Conservation (phyloP, 2,113 vertebrate genomes). For the Columbina picui region DNA sequence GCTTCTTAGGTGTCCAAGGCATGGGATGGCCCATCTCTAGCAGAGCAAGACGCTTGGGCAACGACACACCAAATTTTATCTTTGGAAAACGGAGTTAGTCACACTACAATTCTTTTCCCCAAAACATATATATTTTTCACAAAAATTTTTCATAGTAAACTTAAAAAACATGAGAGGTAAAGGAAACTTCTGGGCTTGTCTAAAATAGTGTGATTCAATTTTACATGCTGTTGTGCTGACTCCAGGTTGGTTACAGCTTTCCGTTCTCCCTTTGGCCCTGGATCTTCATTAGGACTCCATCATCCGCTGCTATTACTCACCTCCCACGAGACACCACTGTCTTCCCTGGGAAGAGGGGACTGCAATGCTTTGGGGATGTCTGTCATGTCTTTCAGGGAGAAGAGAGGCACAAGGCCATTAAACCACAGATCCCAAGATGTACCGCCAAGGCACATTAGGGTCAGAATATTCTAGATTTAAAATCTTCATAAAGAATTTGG, state of each 20-base stretch:
- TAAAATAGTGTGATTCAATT: neutral
- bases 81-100: neutral
- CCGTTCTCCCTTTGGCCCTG: neutral
- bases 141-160: neutral
- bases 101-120: neutral
- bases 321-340: neutral
- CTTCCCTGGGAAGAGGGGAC: neutral
- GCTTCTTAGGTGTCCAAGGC: neutral
- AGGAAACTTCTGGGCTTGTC: neutral
- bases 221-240: neutral
- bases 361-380: fast-evolving
- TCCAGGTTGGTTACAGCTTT: neutral
- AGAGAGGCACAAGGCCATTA: neutral
- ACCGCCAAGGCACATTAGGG: neutral
- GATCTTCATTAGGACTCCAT: neutral
- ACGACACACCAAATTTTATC: neutral
- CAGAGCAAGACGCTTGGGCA: neutral
- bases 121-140: neutral
- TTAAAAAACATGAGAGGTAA: neutral
- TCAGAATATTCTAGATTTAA: constrained; percentile 3
- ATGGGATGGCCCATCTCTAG: neutral
- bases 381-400: neutral
- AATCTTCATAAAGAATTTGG: neutral
- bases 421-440: neutral
- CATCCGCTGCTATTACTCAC: neutral